Conservation (phyloP, 2,113 vertebrate genomes). For the Amphiprion ocellaris region DNA sequence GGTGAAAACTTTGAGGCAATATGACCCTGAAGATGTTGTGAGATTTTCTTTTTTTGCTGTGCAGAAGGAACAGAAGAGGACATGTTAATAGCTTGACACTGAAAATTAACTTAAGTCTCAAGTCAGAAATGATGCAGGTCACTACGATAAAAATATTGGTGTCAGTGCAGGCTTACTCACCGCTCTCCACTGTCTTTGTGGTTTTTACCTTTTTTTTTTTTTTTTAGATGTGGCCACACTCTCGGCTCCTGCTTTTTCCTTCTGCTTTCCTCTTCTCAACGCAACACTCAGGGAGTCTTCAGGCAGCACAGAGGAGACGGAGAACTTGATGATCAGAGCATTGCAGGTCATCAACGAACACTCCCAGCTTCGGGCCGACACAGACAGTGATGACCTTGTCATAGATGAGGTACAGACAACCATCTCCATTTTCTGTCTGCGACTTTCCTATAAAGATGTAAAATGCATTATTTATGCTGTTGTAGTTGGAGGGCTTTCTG, state of each 20-base stretch:
- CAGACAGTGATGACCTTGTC: conserved; percentile 57
- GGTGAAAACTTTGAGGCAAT: no score
- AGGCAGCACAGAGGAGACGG: conserved; percentile 86
- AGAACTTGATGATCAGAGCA: conserved; percentile 87
- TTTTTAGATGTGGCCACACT: conserved; percentile 69
- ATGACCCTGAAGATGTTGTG: no score
- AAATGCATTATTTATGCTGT: background rate
- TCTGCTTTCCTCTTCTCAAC: conserved; percentile 95
- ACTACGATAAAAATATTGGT: background rate
- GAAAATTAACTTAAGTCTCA: no score
- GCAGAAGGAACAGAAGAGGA: no score
- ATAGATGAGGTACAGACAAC: conserved; percentile 89
- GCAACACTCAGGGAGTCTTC: conserved; percentile 88
- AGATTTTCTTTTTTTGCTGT: no score
- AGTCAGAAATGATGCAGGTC: no score
- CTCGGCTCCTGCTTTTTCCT: conserved; percentile 86
- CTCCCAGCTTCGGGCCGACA: conserved; percentile 88
- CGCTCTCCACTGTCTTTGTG: background rate
- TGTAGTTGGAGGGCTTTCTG: no score
- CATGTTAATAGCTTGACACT: no score
- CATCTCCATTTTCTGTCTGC: background rate
- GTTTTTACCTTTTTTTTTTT: background rate
- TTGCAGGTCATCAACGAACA: conserved; percentile 91
- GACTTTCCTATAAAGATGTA: background rate
- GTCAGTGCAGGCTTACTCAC: background rate